Base-by-base conservation (phyloP, 2,888 invertebrate genomes). In the Volucella inanis region DNA sequence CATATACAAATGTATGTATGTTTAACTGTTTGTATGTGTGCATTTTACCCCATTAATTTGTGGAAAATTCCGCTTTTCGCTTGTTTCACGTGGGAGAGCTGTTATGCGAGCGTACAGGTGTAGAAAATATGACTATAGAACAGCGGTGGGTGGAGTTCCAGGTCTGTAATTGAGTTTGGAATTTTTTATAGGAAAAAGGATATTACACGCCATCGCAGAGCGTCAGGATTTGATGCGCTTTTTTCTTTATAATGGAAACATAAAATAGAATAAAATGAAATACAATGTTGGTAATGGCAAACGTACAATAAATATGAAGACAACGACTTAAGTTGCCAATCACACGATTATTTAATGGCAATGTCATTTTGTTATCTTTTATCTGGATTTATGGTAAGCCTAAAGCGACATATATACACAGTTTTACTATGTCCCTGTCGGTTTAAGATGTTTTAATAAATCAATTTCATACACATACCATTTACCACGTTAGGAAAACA, bases 241-340 rank as follows among this genome's bases (percentile, higher is more conserved):
- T 62, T 43, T 45, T 18, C 41, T 43, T 39, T 39, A 6, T 50
- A 71, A 61, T 71, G 45, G 45, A 62, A 70, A 22, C 18, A 22
- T 22, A 22, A 18, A 41, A 49, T 31, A 31, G 6, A 31, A 31
- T 31, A 31, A 31, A 31, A 31, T 31, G 3, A 1, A 1, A 3
- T 22, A 31, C 31, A 31, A 31, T 31, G 31, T 31, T 6, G 6
- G 31, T 43, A 43, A 39, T 4, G 31, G 18, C 52, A 52, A 22
- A 22, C n/a, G 22, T n/a, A 52, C 18, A 12, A 39, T 49, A 62
- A 50, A 62, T 43, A 14, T 61, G 49, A 54, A 59, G 59, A 65
- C 43, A 31, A 22, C 47, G 52, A 64, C 43, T 76, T 76, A 52
- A 70, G 43, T 59, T 81, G 76, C 57, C 80, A 76, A 70, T 57